A percentile compares a stretch with the other conserved stretches of the same genome.
Conservation (phyloP, 2,797 vertebrate genomes). For the Pterois miles region DNA sequence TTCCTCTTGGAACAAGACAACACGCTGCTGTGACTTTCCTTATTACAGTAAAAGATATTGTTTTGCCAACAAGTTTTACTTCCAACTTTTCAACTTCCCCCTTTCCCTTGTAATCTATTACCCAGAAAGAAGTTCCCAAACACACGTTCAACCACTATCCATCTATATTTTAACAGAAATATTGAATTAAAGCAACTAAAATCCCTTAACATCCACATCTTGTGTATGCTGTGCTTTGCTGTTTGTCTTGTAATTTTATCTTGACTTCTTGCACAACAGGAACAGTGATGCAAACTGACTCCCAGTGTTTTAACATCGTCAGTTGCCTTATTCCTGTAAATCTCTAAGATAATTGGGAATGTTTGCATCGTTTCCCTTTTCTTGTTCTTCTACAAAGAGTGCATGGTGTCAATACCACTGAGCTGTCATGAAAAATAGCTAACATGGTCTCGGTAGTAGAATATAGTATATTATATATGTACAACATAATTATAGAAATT, state of each 20-base stretch:
- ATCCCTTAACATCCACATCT: neutral
- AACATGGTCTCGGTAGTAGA: neutral
- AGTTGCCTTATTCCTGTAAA: no score
- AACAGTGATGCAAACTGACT: neutral
- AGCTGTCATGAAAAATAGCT: neutral
- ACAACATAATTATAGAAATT: neutral
- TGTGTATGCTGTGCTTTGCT: neutral
- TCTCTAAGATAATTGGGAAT: no score
- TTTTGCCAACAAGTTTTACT: neutral
- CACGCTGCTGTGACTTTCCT: neutral
- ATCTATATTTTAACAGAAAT: neutral
- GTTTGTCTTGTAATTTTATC: neutral
- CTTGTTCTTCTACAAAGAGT: neutral
- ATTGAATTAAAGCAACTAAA: neutral
- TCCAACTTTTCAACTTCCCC: neutral
- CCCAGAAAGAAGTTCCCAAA: neutral
- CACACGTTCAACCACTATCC: neutral
- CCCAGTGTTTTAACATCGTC: no score
- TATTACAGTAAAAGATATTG: neutral
- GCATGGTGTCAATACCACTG: neutral
- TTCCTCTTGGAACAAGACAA: neutral
- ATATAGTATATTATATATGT: neutral
- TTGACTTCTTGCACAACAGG: no score
- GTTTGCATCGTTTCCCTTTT: neutral
- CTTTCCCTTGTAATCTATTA: neutral